These are phyloP conservation scores for Tribolium freemani DNA, from an alignment of 2,888 invertebrate species.

Conservation along the genomic window DNA sequence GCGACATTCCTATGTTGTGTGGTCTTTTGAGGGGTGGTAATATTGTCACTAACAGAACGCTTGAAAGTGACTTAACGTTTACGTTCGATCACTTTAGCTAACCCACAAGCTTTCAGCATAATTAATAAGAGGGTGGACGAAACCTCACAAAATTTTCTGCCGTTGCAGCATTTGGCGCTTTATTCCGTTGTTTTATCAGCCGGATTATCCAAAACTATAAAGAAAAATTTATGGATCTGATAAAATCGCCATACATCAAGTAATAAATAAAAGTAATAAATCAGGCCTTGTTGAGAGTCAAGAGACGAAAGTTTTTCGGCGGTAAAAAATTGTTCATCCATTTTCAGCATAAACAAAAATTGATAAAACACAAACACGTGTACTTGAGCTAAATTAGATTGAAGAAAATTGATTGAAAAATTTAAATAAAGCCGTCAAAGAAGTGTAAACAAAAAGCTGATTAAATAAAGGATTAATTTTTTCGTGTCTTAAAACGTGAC, in stretches of 20 bases:
- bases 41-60: constrained; percentile 24
- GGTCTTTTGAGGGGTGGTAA: constrained; percentile 20
- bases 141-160: no score
- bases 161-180: not conserved
- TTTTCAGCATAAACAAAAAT: not conserved
- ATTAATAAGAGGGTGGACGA: constrained; percentile 9
- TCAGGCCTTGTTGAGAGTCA: not conserved
- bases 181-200: not conserved
- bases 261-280: not conserved
- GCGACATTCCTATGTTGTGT: constrained; percentile 25
- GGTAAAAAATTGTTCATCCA: not conserved
- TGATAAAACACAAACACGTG: not conserved
- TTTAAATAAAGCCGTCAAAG: not conserved
- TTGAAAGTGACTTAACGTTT: constrained; percentile 25
- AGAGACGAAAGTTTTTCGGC: not conserved
- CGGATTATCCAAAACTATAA: not conserved
- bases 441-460: not conserved
- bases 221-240: not conserved
- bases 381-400: not conserved
- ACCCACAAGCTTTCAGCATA: constrained; percentile 18
- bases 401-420: not conserved
- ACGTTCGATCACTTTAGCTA: constrained; percentile 6
- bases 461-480: not conserved
- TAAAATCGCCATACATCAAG: not conserved
- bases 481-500: not conserved